These are phyloP conservation scores for Lasioglossum malachurum DNA, from an alignment of 2,888 invertebrate species.

Conservation along the genomic window DNA sequence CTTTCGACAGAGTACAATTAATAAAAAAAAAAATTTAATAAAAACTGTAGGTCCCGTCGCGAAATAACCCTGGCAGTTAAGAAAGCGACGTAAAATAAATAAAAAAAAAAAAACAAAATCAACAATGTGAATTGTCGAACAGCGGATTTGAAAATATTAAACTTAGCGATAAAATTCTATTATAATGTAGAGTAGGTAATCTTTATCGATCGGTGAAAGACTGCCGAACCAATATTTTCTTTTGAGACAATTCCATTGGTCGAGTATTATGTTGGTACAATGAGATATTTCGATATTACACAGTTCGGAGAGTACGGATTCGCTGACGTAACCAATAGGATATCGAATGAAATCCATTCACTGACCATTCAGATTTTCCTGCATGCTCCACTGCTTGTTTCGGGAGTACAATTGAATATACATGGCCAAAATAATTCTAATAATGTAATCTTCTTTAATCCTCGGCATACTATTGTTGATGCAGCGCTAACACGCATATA, in stretches of 20 bases:
- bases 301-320: background rate
- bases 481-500: background rate
- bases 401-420: background rate
- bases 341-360: background rate
- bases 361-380: background rate
- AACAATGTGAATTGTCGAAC: constrained; percentile 51
- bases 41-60: no score
- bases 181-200: background rate
- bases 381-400: background rate
- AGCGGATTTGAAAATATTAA: constrained; percentile 56
- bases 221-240: background rate
- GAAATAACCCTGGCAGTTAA: no score
- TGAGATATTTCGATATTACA: constrained; percentile 3
- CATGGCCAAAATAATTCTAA: background rate
- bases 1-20: constrained; percentile 36
- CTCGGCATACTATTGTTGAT: background rate
- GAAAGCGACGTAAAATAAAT: no score
- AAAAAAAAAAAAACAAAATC: constrained; percentile 8
- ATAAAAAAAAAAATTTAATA: no score
- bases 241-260: background rate
- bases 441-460: background rate
- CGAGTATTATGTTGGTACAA: background rate
- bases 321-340: constrained; percentile 9
- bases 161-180: background rate
- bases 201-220: background rate